Percentiles rank a stretch among this genome's conserved stretches.
phyloP scores from a whole-genome alignment of 2,888 invertebrate genomes.

The Sesia apiformis region DNA sequence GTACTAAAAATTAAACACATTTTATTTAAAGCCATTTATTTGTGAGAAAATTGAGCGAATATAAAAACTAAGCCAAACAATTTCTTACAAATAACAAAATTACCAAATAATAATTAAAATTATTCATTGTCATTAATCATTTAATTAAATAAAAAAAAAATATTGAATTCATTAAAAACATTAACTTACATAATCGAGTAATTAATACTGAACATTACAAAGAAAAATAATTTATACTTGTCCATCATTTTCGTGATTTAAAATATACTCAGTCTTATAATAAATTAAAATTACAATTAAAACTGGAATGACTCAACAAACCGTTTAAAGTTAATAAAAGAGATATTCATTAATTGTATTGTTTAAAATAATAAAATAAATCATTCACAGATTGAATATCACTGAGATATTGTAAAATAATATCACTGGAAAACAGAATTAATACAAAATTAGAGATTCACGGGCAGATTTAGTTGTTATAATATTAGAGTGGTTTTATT shows the following conservation, averaged over 20 bases:
- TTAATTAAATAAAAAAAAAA: slow-evolving; percentile 11
- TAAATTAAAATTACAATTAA: slow-evolving; percentile 13
- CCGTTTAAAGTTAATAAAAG: slow-evolving; percentile 5
- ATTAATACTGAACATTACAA: not conserved
- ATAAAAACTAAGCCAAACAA: slow-evolving; percentile 44
- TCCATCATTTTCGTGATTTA: not conserved
- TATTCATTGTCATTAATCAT: slow-evolving; percentile 8
- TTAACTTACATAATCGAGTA: not conserved
- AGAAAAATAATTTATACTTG: not conserved
- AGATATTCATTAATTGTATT: not conserved
- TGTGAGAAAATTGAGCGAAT: slow-evolving; percentile 67
- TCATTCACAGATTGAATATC: too few relatives aligned
- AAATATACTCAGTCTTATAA: slow-evolving; percentile 26
- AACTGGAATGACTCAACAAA: slow-evolving; percentile 7
- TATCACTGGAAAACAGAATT: too few relatives aligned
- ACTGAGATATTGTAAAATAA: too few relatives aligned
- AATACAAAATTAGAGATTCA: too few relatives aligned
- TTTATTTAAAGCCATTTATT: slow-evolving; percentile 59
- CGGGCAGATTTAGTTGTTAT: too few relatives aligned
- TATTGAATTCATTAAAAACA: not conserved
- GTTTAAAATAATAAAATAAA: not conserved
- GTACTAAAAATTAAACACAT: too few relatives aligned
- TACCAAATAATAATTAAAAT: slow-evolving; percentile 15
- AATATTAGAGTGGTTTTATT: too few relatives aligned
- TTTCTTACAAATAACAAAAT: slow-evolving; percentile 20